Base-by-base conservation (phyloP, 2,797 vertebrate genomes). In the Martes flavigula region DNA sequence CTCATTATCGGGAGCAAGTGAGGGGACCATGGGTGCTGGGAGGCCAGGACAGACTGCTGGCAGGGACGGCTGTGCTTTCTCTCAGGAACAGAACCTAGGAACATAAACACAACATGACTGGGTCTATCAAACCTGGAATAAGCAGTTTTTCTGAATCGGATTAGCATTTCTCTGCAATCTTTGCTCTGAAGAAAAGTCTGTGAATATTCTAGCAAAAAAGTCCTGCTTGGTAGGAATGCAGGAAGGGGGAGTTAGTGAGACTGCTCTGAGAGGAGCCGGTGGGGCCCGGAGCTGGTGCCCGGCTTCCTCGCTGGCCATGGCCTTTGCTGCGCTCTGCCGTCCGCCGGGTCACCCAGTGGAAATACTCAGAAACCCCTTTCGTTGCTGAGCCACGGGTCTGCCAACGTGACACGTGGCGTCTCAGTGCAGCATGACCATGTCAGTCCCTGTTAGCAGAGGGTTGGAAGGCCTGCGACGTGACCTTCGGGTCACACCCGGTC, bases 251-350 rank as follows among this genome's bases (percentile, higher is more conserved):
- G 14, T 18, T 10, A 43, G 79, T 6, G 58, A 21, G 17, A 14
- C 32, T 15, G 2, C 27, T 46, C 25, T 27, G 14, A 54, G 56
- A 58, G 56, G 48, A 5, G 48, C 15, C 1, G 48, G 48, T 17
- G 48, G 48, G 48, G 48, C 48, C 14, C 4, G 0, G 48, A 51
- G 48, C 48, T 4, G 48, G 48, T 7, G 12, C 40, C 18, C 1
- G 0, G 20, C 20, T 1, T 66, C 2, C 0, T 4, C 8, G 1
- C 23, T 18, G 23, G 8, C 62, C 2, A 2, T 1, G 7, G 27
- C 56, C 14, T 5, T 18, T 18, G 43, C 15, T 0, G 5, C 1
- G 18, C 21, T 58, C 40, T 17, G 27, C 72, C 15, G 0, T 60
- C 30, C 30, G 10, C 8, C 11, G 51, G 51, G 40, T n/a, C 32